Evolutionary conservation across 1,140 invertebrate species (phyloP), one percentile per base, ranked within the genome.

Genomic region (Drosophila auraria): DNA sequence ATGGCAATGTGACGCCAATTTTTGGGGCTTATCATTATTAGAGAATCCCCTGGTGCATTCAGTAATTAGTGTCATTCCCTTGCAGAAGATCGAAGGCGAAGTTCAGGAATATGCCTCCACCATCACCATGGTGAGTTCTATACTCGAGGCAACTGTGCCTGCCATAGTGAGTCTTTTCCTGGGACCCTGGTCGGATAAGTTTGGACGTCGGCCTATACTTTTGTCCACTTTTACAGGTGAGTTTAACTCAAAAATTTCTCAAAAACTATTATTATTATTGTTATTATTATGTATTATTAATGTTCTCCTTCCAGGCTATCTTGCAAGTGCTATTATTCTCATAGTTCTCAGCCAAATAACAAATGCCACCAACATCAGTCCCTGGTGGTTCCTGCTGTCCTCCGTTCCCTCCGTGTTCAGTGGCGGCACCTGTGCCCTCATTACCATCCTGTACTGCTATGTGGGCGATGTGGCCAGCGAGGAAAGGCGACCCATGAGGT

Each of bases 181-280:
- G 27, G 96, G 96, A 44, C 95, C 96, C 4, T 96, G 96, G 96
- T 96, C 96, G 62, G 96, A 96, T 81, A 94, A 93, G 50, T 94
- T 96, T 93, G 96, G 96, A 45, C 94, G 96, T 15, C 95, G 96
- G 79, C 95, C 95, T 14, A 91, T 96, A 50, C 79, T 97, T 15
- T 78, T 96, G 2, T 77, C 93, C 5, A 92, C 94, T 38, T 93
- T 94, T 58, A 82, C 93, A 62, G 95, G 95, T 95, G 7, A 91
- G 65, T 9, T 5, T 14, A n/a, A n/a, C n/a, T n/a, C n/a, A n/a
- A n/a, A n/a, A n/a, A n/a, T n/a, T n/a, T n/a, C n/a, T n/a, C n/a
- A n/a, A n/a, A n/a, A n/a, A n/a, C n/a, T n/a, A n/a, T n/a, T n/a
- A n/a, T n/a, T n/a, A n/a, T n/a, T n/a, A n/a, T n/a, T n/a, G n/a